Evolutionary conservation across 2,113 vertebrate genomes (phyloP).

Genomic region (Psophia crepitans): DNA sequence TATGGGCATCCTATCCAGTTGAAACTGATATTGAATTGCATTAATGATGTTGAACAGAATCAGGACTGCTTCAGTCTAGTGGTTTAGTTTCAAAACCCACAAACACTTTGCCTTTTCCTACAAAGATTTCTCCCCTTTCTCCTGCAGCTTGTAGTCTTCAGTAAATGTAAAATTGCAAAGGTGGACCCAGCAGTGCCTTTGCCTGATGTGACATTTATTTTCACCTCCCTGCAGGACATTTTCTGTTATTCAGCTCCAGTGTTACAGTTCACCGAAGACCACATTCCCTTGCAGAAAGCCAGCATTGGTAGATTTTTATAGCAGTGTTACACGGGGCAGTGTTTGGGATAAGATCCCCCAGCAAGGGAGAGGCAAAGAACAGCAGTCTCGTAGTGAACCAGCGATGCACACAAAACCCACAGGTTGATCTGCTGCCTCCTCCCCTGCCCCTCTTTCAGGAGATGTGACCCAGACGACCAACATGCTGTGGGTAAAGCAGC

Average conservation of each 20-base stretch:
- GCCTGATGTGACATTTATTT: background rate
- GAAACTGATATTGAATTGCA: background rate
- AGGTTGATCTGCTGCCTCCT: background rate
- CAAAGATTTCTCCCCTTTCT: background rate
- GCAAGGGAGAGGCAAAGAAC: background rate
- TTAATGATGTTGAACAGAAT: background rate
- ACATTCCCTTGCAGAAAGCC: background rate
- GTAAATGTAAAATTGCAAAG: background rate
- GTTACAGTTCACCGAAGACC: background rate
- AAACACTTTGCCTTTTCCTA: background rate
- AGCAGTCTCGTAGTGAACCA: background rate
- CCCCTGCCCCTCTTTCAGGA: background rate
- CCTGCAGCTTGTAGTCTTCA: background rate
- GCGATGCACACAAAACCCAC: accelerated
- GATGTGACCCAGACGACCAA: too few relatives aligned
- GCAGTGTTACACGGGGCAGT: accelerated
- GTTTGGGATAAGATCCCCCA: background rate
- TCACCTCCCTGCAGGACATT: background rate
- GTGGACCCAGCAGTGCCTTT: background rate
- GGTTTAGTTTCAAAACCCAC: background rate
- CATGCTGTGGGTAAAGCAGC: background rate
- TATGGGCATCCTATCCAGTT: background rate
- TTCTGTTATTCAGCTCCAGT: background rate
- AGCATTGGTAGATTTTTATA: background rate
- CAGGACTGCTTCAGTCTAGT: background rate